Evolutionary conservation across 1,140 invertebrate genomes (phyloP).

Genomic region (Platyura marginata): DNA sequence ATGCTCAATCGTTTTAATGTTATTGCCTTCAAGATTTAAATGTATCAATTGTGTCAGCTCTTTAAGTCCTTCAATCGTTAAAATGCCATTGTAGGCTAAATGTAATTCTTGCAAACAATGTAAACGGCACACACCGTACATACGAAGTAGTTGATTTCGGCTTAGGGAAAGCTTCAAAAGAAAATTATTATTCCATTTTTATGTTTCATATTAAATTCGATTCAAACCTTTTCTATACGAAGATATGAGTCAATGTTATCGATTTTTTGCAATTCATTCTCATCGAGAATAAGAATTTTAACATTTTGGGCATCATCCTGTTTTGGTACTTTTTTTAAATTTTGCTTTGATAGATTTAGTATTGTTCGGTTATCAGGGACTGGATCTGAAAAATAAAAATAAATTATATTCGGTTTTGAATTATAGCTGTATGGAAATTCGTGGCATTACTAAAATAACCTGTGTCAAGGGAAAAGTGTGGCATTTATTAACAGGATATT

Average conservation of each 20-base stretch:
- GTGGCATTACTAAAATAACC: too few species aligned
- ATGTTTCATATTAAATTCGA: not conserved
- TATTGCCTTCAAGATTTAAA: slow-evolving; percentile 37
- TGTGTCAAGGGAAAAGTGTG: too few species aligned
- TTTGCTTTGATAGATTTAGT: slow-evolving; percentile 46
- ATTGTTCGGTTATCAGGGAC: too few species aligned
- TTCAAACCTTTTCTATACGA: slow-evolving; percentile 56
- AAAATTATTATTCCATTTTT: not conserved
- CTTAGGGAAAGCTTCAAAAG: slow-evolving; percentile 56
- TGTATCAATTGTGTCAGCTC: slow-evolving; percentile 61
- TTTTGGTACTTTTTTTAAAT: slow-evolving; percentile 54
- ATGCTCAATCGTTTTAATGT: slow-evolving; percentile 67
- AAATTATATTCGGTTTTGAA: too few species aligned
- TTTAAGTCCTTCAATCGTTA: slow-evolving; percentile 74
- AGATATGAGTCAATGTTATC: slow-evolving; percentile 70
- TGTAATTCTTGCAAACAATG: slow-evolving; percentile 62
- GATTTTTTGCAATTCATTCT: slow-evolving; percentile 70
- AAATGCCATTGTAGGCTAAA: slow-evolving; percentile 70
- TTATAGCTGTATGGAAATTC: too few species aligned
- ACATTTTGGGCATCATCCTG: slow-evolving; percentile 41
- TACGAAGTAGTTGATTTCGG: slow-evolving; percentile 65
- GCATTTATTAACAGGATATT: too few species aligned
- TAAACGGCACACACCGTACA: slow-evolving; percentile 68
- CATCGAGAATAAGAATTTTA: slow-evolving; percentile 59
- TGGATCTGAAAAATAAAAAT: too few species aligned